Evolutionary conservation across 1,140 invertebrate genomes (phyloP), one percentile per base, ranked within the genome.

Genomic region (Dinoponera quadriceps): DNA sequence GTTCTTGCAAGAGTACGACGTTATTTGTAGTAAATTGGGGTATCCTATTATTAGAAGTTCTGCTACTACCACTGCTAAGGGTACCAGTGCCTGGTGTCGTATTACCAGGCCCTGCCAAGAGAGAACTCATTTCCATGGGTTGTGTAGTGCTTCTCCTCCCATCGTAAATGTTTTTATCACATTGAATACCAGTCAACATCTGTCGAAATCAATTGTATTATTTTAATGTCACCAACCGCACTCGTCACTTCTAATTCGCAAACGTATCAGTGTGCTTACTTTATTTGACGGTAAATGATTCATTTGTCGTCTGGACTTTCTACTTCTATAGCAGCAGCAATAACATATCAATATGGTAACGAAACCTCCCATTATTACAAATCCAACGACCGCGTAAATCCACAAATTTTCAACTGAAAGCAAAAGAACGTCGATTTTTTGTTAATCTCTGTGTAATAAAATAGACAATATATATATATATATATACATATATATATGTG

Each of bases 1-100:
- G 94, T 93, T 99, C 98, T 93, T 99, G 98, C 49, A 99, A 95
- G 91, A 99, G 99, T 80, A 97, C 95, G 0, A 99, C 97, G 91
- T 97, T 97, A 62, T 96, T 96, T 73, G 97, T 93, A 1, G 96
- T 96, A 94, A 96, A 98, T 84, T 95, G 97, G 89, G 96, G 96
- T 85, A 97, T 96, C 92, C 96, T 94, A 7, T 94, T 95, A 82
- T 95, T 94, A 16, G 95, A 95, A 84, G 94, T 93, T 92, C 95
- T 84, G 91, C 95, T 93, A 91, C 93, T 94, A 87, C 95, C 91
- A 90, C 95, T 94, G 90, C 95, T 94, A 54, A 94, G 90, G 62
- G 92, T 95, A 83, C 93, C 93, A 9, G 94, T 92, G 62, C 91
- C 90, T 4, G 94, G 93, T 63, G 94, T 93, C 14, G 93, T 92